A percentile compares a stretch with the other conserved stretches of the same genome.
phyloP scores from a whole-genome alignment of 37 sponge, comb jelly and placozoan species.

The Aphrocallistes beatrix region DNA sequence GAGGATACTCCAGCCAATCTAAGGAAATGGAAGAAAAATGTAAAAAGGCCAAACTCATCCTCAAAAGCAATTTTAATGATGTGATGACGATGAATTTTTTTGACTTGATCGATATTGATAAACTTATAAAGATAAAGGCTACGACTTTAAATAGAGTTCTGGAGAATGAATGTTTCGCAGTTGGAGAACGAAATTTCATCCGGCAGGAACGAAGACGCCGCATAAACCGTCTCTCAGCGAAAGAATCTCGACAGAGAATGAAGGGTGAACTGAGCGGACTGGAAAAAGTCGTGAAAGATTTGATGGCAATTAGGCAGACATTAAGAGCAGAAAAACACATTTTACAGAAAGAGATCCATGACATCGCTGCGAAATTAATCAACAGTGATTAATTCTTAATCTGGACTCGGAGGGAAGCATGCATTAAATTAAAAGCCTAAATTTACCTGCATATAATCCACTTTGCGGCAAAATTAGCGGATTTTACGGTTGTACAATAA shows the following conservation, averaged over 20 bases:
- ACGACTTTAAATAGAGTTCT: neutral
- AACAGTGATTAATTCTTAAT: neutral
- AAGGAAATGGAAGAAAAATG: neutral
- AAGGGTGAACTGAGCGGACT: neutral
- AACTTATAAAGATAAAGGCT: neutral
- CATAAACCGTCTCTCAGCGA: neutral
- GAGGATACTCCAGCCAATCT: too few relatives aligned
- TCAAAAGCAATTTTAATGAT: neutral
- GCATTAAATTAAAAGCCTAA: too few relatives aligned
- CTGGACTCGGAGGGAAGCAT: too few relatives aligned
- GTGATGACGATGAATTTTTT: neutral
- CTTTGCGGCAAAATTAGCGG: too few relatives aligned
- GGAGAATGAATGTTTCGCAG: neutral
- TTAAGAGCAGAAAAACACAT: neutral
- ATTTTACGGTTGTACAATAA: too few relatives aligned
- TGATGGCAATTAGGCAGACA: neutral
- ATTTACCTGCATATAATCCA: too few relatives aligned
- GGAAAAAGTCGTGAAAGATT: neutral
- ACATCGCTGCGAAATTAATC: neutral
- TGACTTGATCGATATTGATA: neutral
- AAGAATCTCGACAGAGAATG: neutral
- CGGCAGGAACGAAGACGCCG: neutral
- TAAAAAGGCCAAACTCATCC: neutral
- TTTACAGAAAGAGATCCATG: neutral
- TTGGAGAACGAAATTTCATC: neutral